Evolutionary conservation across 2,113 vertebrate genomes (phyloP), one percentile per base, ranked within the genome.

Genomic region (Crotalus horridus): DNA sequence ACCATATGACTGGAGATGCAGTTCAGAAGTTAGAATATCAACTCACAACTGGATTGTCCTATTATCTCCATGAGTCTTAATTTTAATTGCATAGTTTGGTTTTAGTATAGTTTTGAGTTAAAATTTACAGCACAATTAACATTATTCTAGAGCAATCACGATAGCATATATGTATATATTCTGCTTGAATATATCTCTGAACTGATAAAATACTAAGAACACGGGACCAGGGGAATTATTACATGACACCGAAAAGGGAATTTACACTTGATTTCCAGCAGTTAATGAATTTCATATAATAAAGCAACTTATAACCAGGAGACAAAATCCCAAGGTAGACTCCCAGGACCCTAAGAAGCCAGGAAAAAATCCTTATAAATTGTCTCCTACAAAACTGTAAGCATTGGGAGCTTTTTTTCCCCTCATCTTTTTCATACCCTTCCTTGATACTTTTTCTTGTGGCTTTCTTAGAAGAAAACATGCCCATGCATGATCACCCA

Each of bases 391-490:
- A 69, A 15, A 90, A 74, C 20, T 56, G 81, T 26, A 12, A 81
- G 7, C 8, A 39, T 21, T 69, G 56, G 87, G 90, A 91, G 20
- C 91, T 91, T 93, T 93, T 15, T 3, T 26, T 23, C 0, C 4
- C 6, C 33, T 33, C 85, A 95, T 59, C 88, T 3, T 94, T 56
- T 17, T 93, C 81, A 89, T 93, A 61, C 56, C 61, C 93, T 95
- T 96, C 93, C 93, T 56, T 94, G 74, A 89, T 90, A 54, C 7
- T 53, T 94, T 90, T 96, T 95, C 87, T 92, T 91, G 46, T 9
- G 51, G 29, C 91, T 91, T 96, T 48, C 85, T 93, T 94, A 87
- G 93, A 96, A 96, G 21, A 95, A 89, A 94, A 94, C 91, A 39
- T 55, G 56, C 46, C 90, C 88, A 17, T n/a, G 53, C 53, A 55